phyloP scores from a whole-genome alignment of 2,797 vertebrate species.

The Pangasius larnaudii region DNA sequence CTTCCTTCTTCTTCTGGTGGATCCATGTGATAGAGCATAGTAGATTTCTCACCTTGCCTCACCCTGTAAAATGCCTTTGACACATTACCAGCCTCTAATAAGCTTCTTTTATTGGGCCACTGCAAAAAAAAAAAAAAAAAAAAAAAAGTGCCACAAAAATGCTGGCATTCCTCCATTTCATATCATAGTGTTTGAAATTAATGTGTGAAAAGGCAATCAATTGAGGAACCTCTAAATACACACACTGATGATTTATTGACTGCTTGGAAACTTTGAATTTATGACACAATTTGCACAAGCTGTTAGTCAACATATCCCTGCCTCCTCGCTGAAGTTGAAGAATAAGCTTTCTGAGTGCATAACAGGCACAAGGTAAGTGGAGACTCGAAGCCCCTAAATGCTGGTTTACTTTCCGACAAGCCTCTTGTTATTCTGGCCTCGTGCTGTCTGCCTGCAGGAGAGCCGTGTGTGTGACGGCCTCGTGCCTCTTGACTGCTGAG shows the following conservation, averaged over 20 bases:
- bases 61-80: background rate
- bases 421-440: slow-evolving; percentile 52
- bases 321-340: background rate
- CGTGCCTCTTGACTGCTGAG: slow-evolving; percentile 35
- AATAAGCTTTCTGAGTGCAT: background rate
- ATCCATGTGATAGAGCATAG: background rate
- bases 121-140: background rate
- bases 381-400: slow-evolving; percentile 7
- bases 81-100: slow-evolving; percentile 17
- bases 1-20: background rate
- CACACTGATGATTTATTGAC: slow-evolving; percentile 18
- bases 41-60: background rate
- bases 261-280: background rate
- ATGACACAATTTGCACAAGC: background rate
- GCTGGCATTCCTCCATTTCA: background rate
- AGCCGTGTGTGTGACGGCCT: slow-evolving; percentile 33
- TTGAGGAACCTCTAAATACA: background rate
- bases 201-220: slow-evolving; percentile 1
- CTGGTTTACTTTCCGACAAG: background rate
- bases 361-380: background rate
- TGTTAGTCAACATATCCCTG: background rate
- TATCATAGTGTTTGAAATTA: background rate
- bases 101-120: slow-evolving; percentile 12
- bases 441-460: slow-evolving; percentile 47
- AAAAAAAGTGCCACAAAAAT: background rate